These are phyloP conservation scores for Pseudeuparius sepicola DNA, from an alignment of 2,888 invertebrate species.

Conservation along the genomic window DNA sequence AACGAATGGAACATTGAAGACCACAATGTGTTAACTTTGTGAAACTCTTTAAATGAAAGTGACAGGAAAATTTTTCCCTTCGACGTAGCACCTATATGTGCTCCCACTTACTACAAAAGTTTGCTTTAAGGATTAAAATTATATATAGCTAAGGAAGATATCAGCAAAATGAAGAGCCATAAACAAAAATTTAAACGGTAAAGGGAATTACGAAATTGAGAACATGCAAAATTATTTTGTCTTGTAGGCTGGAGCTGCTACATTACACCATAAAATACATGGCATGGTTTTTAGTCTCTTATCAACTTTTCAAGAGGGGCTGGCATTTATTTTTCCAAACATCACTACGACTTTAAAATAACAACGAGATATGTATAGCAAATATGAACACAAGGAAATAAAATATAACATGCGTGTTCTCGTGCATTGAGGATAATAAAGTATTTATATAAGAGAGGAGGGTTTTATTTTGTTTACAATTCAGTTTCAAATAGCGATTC, in stretches of 20 bases:
- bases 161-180: constrained; percentile 22
- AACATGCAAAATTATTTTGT: background rate
- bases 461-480: too few relatives aligned
- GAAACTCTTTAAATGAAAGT: constrained; percentile 21
- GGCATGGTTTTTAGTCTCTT: background rate
- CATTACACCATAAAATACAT: background rate
- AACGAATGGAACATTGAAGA: constrained; percentile 28
- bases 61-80: constrained; percentile 26
- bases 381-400: too few relatives aligned
- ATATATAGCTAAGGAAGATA: constrained; percentile 28
- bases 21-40: constrained; percentile 22
- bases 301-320: background rate
- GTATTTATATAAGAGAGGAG: too few relatives aligned
- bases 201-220: background rate
- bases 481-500: too few relatives aligned
- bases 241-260: background rate
- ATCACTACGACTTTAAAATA: too few relatives aligned
- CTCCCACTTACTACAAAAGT: constrained; percentile 22
- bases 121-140: constrained; percentile 25
- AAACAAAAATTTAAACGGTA: constrained; percentile 23
- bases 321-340: too few relatives aligned
- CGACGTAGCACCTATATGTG: constrained; percentile 24
- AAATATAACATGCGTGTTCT: too few relatives aligned
- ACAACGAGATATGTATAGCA: too few relatives aligned
- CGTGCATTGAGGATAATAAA: too few relatives aligned